phyloP scores from a whole-genome alignment of 92 coral and sea anemone species.

The Bergia sp. region DNA sequence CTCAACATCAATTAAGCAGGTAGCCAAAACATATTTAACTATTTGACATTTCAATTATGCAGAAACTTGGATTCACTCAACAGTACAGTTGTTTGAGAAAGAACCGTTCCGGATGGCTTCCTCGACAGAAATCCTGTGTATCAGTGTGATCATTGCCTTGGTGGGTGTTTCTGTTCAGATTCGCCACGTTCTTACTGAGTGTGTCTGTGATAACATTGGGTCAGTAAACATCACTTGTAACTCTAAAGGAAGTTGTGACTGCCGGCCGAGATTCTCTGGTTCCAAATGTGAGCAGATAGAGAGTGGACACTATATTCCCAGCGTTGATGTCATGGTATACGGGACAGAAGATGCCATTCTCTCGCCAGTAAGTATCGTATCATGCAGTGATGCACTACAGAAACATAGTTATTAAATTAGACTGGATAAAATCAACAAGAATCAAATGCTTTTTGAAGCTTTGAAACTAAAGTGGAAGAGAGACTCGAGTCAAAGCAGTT shows the following conservation, averaged over 20 bases:
- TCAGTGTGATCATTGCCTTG: background rate
- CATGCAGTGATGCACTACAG: background rate
- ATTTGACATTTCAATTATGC: background rate
- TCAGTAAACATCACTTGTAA: conserved; percentile 76
- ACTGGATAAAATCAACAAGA: too few relatives aligned
- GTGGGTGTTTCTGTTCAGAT: conserved; percentile 60
- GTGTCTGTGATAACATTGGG: conserved; percentile 80
- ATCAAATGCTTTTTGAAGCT: too few relatives aligned
- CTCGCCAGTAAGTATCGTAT: conserved; percentile 57
- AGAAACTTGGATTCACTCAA: background rate
- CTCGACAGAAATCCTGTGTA: background rate
- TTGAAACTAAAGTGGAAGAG: too few relatives aligned
- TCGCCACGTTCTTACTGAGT: conserved; percentile 69
- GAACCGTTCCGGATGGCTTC: background rate
- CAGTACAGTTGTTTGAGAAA: background rate
- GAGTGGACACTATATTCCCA: conserved; percentile 69
- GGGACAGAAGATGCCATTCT: conserved; percentile 73
- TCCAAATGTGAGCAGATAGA: conserved; percentile 73
- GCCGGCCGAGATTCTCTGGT: conserved; percentile 83
- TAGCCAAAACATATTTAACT: background rate
- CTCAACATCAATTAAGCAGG: background rate
- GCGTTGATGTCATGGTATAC: conserved; percentile 75
- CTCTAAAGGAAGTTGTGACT: conserved; percentile 75
- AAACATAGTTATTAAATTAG: background rate
- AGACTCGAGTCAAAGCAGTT: too few relatives aligned